A percentile compares a stretch with the other conserved stretches of the same genome.
Conservation (phyloP, 1,140 invertebrate genomes). For the Drosophila kepulauana region DNA sequence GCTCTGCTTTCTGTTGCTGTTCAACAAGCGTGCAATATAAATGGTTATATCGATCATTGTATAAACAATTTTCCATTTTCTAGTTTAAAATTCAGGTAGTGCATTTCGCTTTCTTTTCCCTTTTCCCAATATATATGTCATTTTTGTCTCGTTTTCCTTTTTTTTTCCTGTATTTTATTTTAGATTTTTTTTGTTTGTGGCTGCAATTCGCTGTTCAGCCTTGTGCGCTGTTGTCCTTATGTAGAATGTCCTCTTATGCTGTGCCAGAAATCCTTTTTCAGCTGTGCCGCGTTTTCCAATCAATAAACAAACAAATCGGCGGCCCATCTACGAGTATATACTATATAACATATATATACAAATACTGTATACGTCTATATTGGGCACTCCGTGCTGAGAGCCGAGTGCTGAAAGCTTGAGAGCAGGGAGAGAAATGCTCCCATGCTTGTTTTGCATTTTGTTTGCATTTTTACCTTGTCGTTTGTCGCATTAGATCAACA, state of each 20-base stretch:
- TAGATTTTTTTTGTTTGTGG: neutral
- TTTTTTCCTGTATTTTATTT: conserved; percentile 9
- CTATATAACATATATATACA: conserved; percentile 6
- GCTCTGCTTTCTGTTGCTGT: conserved; percentile 46
- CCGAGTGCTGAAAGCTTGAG: neutral
- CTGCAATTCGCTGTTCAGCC: conserved; percentile 3
- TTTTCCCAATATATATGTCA: conserved; percentile 4
- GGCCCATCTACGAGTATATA: conserved; percentile 44
- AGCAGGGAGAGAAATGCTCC: conserved; percentile 8
- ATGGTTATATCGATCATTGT: conserved; percentile 68
- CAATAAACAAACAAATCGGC: conserved; percentile 75
- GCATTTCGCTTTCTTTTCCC: conserved; percentile 20
- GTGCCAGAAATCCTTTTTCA: conserved; percentile 44
- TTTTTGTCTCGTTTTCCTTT: conserved; percentile 38
- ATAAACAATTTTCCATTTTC: conserved; percentile 63
- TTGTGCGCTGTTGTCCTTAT: conserved; percentile 17
- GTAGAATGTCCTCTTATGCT: conserved; percentile 30
- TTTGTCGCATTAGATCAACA: conserved; percentile 71
- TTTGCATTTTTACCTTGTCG: conserved; percentile 67
- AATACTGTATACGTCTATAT: conserved; percentile 7
- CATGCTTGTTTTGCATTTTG: conserved; percentile 55
- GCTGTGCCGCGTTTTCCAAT: conserved; percentile 52
- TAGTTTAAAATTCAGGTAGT: conserved; percentile 49
- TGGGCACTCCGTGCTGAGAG: neutral
- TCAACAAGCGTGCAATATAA: conserved; percentile 64